Evolutionary conservation across 92 coral and sea anemone species (phyloP).

Genomic region (Bergia sp.): DNA sequence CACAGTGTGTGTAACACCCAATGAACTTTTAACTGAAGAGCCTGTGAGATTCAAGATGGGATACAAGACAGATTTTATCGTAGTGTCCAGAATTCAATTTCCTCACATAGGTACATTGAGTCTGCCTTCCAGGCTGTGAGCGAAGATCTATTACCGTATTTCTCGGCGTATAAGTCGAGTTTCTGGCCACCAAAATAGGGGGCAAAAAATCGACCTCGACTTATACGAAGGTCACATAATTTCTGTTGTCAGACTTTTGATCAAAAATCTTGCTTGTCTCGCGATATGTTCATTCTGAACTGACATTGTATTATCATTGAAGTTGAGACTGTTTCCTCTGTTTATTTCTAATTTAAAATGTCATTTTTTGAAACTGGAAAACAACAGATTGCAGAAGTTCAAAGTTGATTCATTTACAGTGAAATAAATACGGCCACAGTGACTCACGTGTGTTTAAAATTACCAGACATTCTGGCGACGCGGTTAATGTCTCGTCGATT

Average conservation of each 20-base stretch:
- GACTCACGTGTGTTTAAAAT: not conserved
- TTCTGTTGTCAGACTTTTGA: slow-evolving; percentile 29
- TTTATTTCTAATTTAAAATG: too few species aligned
- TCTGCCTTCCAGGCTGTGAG: too few species aligned
- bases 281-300: slow-evolving; percentile 13
- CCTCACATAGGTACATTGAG: too few species aligned
- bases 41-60: too few species aligned
- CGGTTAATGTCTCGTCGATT: slow-evolving; percentile 4
- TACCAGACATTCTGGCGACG: slow-evolving; percentile 13
- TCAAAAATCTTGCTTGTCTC: slow-evolving; percentile 16
- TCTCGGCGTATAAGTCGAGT: not conserved
- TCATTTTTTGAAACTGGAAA: not conserved
- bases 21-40: too few species aligned
- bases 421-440: slow-evolving; percentile 3
- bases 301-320: slow-evolving; percentile 16
- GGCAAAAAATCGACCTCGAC: slow-evolving; percentile 17
- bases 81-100: too few species aligned
- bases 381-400: slow-evolving; percentile 24
- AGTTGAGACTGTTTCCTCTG: too few species aligned
- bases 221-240: slow-evolving; percentile 18
- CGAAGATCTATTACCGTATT: not conserved
- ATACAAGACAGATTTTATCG: too few species aligned
- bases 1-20: too few species aligned
- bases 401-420: not conserved
- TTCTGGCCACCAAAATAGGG: slow-evolving; percentile 6